phyloP scores from a whole-genome alignment of 2,797 vertebrate species.

The Typhlichthys eigenmanni region DNA sequence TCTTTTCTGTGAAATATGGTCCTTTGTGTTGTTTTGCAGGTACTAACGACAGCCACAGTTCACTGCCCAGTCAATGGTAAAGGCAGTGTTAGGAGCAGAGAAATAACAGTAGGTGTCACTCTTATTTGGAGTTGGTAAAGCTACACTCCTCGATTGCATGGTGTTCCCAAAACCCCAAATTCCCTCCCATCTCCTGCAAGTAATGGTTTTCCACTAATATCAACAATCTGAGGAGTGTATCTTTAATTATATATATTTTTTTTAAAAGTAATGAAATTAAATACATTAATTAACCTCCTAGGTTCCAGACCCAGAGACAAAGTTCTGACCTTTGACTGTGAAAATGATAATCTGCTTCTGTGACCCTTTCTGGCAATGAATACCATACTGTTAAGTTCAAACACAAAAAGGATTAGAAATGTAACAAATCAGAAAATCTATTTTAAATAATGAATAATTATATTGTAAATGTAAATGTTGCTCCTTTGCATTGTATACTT shows the following conservation, averaged over 20 bases:
- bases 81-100: slow-evolving; percentile 53
- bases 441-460: slow-evolving; percentile 5
- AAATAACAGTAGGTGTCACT: slow-evolving; percentile 55
- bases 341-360: background rate
- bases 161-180: background rate
- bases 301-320: slow-evolving; percentile 54
- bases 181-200: no score
- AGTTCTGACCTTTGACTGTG: slow-evolving; percentile 45
- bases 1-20: background rate
- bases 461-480: slow-evolving; percentile 23
- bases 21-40: slow-evolving; percentile 41
- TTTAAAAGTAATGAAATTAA: background rate
- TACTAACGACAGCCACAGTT: slow-evolving; percentile 52
- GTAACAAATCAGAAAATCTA: slow-evolving; percentile 17
- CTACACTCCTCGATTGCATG: no score
- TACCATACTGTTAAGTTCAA: background rate
- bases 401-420: slow-evolving; percentile 6
- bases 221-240: no score
- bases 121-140: background rate
- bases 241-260: background rate
- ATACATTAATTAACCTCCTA: slow-evolving; percentile 21
- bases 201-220: no score
- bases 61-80: slow-evolving; percentile 35
- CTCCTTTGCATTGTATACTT: slow-evolving; percentile 46
- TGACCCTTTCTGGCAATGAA: background rate